Conservation (phyloP, 1,140 invertebrate genomes). For the Adoxophyes honmai region DNA sequence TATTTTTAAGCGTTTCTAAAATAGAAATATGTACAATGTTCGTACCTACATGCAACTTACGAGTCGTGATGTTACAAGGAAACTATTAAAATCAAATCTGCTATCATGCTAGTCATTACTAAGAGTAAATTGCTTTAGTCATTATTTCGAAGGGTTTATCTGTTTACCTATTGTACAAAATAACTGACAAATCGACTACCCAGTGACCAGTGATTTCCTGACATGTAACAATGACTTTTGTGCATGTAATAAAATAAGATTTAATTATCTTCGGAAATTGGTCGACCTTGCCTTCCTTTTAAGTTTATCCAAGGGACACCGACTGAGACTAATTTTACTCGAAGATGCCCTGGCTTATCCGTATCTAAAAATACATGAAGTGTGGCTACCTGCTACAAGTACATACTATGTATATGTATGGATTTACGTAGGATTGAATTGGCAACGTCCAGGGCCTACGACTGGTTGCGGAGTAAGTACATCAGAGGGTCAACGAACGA, state of each 20-base stretch:
- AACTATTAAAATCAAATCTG: conserved; percentile 5
- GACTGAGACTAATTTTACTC: no score
- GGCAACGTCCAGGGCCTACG: conserved; percentile 6
- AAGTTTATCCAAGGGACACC: no score
- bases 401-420: background rate
- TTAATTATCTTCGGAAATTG: no score
- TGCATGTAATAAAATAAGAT: no score
- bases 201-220: no score
- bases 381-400: background rate
- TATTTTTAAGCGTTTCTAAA: background rate
- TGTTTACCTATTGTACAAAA: background rate
- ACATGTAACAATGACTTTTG: no score
- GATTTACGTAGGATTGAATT: conserved; percentile 4
- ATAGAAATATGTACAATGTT: background rate
- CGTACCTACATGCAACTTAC: background rate
- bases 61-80: background rate
- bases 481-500: background rate
- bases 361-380: no score
- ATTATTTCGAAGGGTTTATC: conserved; percentile 2
- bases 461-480: background rate
- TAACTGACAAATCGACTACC: no score
- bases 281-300: no score
- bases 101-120: background rate
- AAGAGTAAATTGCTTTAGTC: conserved; percentile 1
- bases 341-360: no score